These are phyloP conservation scores for Lydus trimaculatus DNA, from an alignment of 2,888 invertebrate genomes.

Conservation along the genomic window DNA sequence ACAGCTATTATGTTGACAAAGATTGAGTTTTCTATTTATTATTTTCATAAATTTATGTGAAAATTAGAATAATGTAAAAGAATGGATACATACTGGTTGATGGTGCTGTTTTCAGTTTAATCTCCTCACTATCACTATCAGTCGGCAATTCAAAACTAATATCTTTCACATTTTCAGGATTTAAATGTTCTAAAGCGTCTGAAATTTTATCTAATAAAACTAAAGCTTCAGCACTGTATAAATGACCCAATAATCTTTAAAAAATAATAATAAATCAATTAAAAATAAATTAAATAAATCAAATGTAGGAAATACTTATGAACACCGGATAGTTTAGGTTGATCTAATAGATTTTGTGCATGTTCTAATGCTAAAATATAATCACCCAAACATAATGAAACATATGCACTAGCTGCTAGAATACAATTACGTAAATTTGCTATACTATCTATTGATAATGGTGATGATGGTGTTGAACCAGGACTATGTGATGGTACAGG, in stretches of 20 bases:
- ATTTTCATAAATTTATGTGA: too few relatives aligned
- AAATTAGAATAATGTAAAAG: too few relatives aligned
- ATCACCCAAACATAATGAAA: slow-evolving; percentile 84
- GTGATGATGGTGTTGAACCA: slow-evolving; percentile 68
- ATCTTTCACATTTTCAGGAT: slow-evolving; percentile 74
- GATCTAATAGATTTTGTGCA: slow-evolving; percentile 75
- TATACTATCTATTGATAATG: slow-evolving; percentile 68
- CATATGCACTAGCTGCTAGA: slow-evolving; percentile 83
- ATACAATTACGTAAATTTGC: slow-evolving; percentile 71
- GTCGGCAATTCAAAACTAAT: slow-evolving; percentile 61
- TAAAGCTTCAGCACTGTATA: slow-evolving; percentile 90
- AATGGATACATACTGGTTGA: slow-evolving; percentile 51
- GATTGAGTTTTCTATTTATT: too few relatives aligned
- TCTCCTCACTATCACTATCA: slow-evolving; percentile 62
- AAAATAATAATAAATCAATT: slow-evolving; percentile 13
- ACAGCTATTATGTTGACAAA: too few relatives aligned
- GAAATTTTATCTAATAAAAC: slow-evolving; percentile 81
- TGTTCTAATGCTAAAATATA: slow-evolving; percentile 80
- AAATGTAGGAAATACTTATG: slow-evolving; percentile 67
- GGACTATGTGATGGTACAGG: slow-evolving; percentile 56
- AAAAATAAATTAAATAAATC: not conserved
- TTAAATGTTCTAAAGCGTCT: slow-evolving; percentile 85
- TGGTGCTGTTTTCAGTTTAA: slow-evolving; percentile 53
- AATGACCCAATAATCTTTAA: slow-evolving; percentile 78
- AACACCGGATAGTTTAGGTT: slow-evolving; percentile 75